A percentile compares a stretch with the other conserved stretches of the same genome.
phyloP scores from a whole-genome alignment of 2,888 invertebrate species.

The Schizotus pectinicornis region DNA sequence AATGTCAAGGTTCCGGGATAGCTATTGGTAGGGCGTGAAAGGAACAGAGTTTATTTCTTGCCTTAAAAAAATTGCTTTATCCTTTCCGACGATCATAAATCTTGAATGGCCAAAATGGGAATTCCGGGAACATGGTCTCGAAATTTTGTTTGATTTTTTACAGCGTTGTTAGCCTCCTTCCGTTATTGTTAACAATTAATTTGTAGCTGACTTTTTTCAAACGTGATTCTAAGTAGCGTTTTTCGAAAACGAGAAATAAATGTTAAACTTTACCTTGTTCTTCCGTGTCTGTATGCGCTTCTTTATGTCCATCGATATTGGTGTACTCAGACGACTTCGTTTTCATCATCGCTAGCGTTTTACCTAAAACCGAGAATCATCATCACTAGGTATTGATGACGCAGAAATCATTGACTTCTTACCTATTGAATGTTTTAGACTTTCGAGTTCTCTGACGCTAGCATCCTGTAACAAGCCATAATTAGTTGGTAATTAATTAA shows the following conservation, averaged over 20 bases:
- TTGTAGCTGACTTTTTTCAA: too few relatives aligned
- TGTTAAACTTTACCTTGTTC: conserved; percentile 56
- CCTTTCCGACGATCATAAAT: not conserved
- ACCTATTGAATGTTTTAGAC: conserved; percentile 57
- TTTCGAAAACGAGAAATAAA: too few relatives aligned
- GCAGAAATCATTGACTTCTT: conserved; percentile 30
- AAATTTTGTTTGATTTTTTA: not conserved
- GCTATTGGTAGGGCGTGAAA: not conserved
- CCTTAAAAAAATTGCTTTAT: too few relatives aligned
- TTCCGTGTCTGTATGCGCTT: conserved; percentile 50
- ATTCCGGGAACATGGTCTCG: too few relatives aligned
- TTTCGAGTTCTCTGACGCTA: conserved; percentile 62
- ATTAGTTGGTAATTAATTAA: conserved; percentile 1
- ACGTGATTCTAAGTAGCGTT: too few relatives aligned
- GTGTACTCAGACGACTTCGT: conserved; percentile 52
- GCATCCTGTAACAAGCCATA: conserved; percentile 56
- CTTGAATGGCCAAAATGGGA: not conserved
- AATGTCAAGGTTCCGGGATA: too few relatives aligned
- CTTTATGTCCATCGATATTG: conserved; percentile 53
- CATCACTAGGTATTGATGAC: not conserved
- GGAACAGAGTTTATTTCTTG: not conserved
- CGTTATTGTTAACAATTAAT: too few relatives aligned
- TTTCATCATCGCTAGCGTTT: conserved; percentile 55
- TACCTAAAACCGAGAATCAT: conserved; percentile 40
- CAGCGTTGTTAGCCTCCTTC: too few relatives aligned